phyloP scores from a whole-genome alignment of 2,797 vertebrate genomes.

The Miichthys miiuy region DNA sequence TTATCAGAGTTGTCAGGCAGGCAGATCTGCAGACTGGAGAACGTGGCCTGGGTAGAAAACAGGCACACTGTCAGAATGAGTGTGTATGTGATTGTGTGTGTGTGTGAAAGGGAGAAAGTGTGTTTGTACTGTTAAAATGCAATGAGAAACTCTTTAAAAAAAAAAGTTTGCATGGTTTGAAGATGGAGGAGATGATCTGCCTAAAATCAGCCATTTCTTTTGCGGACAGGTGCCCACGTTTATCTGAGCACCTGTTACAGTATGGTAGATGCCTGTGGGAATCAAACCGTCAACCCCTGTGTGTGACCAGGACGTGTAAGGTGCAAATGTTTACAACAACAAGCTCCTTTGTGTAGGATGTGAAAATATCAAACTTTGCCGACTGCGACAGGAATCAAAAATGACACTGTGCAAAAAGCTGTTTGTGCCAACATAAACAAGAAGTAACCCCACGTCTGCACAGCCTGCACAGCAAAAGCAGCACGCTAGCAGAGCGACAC shows the following conservation, averaged over 20 bases:
- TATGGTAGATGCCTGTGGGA: not conserved
- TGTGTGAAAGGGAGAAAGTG: not conserved
- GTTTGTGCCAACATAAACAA: not conserved
- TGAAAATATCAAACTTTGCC: slow-evolving; percentile 12
- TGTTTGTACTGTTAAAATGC: slow-evolving; percentile 19
- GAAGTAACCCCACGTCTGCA: not conserved
- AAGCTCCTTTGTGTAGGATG: not conserved
- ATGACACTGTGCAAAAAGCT: not conserved
- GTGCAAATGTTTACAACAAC: not conserved
- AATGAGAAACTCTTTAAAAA: slow-evolving; percentile 34
- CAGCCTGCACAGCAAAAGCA: not conserved
- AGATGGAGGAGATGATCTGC: slow-evolving; percentile 11
- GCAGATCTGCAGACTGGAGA: slow-evolving; percentile 71
- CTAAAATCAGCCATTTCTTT: slow-evolving; percentile 5
- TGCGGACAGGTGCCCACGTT: not conserved
- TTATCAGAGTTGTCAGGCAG: slow-evolving; percentile 77
- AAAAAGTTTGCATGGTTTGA: slow-evolving; percentile 20
- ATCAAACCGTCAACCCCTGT: not conserved
- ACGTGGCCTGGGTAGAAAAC: slow-evolving; percentile 70
- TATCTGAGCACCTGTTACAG: not conserved
- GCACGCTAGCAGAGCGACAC: not conserved
- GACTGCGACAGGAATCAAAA: not conserved
- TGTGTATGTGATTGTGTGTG: slow-evolving; percentile 10
- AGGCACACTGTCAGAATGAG: slow-evolving; percentile 52
- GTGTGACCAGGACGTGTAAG: not conserved